Evolutionary conservation across 2,113 vertebrate genomes (phyloP).

Genomic region (Cyanocitta stelleri): DNA sequence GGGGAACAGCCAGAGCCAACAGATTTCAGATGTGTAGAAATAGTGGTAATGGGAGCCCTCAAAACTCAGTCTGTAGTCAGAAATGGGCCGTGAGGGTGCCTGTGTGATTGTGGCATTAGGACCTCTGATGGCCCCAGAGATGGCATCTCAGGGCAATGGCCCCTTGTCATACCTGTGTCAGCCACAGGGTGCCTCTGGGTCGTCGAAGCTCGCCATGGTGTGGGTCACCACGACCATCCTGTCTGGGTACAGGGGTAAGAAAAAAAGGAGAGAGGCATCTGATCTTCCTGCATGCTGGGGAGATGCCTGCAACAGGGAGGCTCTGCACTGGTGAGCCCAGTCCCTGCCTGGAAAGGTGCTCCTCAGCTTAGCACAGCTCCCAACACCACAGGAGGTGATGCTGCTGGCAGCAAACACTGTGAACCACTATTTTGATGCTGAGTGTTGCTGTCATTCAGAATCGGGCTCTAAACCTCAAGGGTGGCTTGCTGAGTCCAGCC

Average conservation of each 20-base stretch:
- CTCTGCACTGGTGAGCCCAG: neutral
- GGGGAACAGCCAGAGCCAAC: neutral
- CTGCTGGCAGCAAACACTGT: neutral
- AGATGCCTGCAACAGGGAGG: neutral
- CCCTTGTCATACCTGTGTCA: neutral
- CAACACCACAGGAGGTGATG: neutral
- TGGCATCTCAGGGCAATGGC: neutral
- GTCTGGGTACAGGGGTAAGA: neutral
- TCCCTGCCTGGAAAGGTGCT: neutral
- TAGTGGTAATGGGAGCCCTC: neutral
- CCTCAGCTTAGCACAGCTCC: neutral
- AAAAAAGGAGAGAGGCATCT: neutral
- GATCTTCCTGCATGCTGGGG: neutral
- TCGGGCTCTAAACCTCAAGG: neutral
- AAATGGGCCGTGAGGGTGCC: fast-evolving
- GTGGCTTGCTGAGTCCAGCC: neutral
- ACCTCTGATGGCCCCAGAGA: neutral
- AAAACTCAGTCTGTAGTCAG: neutral
- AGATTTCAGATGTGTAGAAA: neutral
- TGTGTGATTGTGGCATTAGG: neutral
- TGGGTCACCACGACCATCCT: fast-evolving
- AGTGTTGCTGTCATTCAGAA: neutral
- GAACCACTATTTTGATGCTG: neutral
- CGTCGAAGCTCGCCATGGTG: fast-evolving
- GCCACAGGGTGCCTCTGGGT: fast-evolving